These are phyloP conservation scores for Campaea margaritaria DNA, from an alignment of 2,888 invertebrate species.

Conservation along the genomic window DNA sequence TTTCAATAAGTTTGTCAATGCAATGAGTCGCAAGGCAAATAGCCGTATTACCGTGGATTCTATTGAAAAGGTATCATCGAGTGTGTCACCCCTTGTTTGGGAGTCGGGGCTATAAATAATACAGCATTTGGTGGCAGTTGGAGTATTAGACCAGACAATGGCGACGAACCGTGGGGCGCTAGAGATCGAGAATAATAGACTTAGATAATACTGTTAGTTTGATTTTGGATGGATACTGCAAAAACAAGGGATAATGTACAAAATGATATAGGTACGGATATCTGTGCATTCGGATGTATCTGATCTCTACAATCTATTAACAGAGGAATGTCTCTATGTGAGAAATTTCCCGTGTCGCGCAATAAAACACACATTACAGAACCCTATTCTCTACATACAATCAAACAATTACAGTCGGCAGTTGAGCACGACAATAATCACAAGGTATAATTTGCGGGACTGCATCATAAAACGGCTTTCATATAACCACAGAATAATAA, in stretches of 20 bases:
- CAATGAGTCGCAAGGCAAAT: constrained; percentile 41
- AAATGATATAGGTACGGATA: constrained; percentile 8
- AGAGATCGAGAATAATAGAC: constrained; percentile 29
- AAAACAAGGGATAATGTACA: constrained; percentile 41
- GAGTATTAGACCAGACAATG: constrained; percentile 55
- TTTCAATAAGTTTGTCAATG: constrained; percentile 38
- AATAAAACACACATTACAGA: constrained; percentile 8
- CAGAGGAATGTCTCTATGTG: not conserved
- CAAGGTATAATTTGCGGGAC: constrained; percentile 23
- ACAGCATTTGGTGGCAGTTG: constrained; percentile 62
- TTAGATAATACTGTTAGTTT: constrained; percentile 27
- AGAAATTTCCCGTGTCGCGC: not conserved
- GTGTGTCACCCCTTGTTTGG: constrained; percentile 61
- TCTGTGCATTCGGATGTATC: not conserved
- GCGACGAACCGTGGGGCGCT: constrained; percentile 26
- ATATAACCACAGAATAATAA: constrained; percentile 27
- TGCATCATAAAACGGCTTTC: constrained; percentile 35
- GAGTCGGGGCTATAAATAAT: constrained; percentile 58
- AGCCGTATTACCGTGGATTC: constrained; percentile 48
- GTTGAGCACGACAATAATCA: constrained; percentile 30
- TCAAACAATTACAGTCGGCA: constrained; percentile 32
- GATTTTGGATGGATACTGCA: constrained; percentile 47
- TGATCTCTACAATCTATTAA: constrained; percentile 8
- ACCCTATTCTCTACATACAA: not conserved
- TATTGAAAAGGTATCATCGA: constrained; percentile 58